A percentile compares a stretch with the other conserved stretches of the same genome.
Evolutionary conservation across 2,113 vertebrate species (phyloP).

Genomic region (Atlantisia rogersi): DNA sequence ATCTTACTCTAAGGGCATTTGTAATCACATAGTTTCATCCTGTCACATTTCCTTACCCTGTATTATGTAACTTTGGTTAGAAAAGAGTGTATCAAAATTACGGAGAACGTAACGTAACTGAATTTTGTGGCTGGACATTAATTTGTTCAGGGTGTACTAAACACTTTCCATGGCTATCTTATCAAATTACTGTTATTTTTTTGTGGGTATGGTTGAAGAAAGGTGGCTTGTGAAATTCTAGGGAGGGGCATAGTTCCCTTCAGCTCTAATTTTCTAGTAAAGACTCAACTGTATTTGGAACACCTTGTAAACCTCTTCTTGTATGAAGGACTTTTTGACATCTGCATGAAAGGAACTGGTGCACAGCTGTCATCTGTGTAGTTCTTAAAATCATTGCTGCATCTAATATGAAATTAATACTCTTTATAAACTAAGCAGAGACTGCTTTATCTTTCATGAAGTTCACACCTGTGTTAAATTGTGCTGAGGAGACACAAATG

Average conservation of each 20-base stretch:
- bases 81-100: not conserved
- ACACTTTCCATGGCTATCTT: not conserved
- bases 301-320: not conserved
- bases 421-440: not conserved
- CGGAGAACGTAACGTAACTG: not conserved
- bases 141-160: not conserved
- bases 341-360: not conserved
- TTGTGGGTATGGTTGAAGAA: not conserved
- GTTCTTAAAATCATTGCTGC: not conserved
- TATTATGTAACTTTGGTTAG: not conserved
- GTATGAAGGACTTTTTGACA: accelerated
- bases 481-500: not conserved
- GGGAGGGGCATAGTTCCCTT: not conserved
- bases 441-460: not conserved
- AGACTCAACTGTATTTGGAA: not conserved
- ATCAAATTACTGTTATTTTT: not conserved
- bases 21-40: not conserved
- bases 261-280: not conserved
- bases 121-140: not conserved
- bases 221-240: not conserved
- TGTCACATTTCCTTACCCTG: not conserved
- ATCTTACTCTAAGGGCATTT: not conserved
- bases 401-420: not conserved
- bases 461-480: not conserved
- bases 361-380: not conserved